These are phyloP conservation scores for Iselma pallidipennis DNA, from an alignment of 2,888 invertebrate genomes.

Conservation along the genomic window DNA sequence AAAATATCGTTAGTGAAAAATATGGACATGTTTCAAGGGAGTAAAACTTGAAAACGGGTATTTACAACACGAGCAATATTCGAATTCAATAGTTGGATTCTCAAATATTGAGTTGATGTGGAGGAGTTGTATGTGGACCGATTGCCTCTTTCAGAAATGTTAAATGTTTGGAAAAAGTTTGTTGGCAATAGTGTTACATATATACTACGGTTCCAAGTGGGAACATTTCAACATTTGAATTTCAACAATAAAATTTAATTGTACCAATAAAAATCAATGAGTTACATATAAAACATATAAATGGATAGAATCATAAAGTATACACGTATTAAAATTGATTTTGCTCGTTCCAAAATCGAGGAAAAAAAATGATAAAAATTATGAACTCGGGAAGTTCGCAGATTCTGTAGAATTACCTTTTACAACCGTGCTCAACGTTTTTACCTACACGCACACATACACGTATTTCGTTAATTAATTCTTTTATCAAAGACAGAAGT, in stretches of 20 bases:
- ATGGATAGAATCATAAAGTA: not conserved
- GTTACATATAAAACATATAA: not conserved
- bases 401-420: too few species aligned
- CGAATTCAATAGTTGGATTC: constrained; percentile 17
- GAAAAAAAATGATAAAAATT: too few species aligned
- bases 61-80: constrained; percentile 18
- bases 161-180: not conserved
- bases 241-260: not conserved
- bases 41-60: constrained; percentile 22
- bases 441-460: not conserved
- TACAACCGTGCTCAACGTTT: too few species aligned
- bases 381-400: too few species aligned
- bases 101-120: not conserved
- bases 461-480: not conserved
- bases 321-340: not conserved
- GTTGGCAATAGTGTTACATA: not conserved
- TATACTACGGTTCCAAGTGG: not conserved
- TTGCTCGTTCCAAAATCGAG: not conserved
- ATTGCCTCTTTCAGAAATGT: not conserved
- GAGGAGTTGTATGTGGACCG: not conserved
- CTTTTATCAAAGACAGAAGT: not conserved
- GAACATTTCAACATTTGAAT: not conserved
- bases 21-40: constrained; percentile 21
- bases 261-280: not conserved
- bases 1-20: constrained; percentile 6